These are phyloP conservation scores for Acipenser oxyrinchus DNA, from an alignment of 2,797 vertebrate species.

Conservation along the genomic window DNA sequence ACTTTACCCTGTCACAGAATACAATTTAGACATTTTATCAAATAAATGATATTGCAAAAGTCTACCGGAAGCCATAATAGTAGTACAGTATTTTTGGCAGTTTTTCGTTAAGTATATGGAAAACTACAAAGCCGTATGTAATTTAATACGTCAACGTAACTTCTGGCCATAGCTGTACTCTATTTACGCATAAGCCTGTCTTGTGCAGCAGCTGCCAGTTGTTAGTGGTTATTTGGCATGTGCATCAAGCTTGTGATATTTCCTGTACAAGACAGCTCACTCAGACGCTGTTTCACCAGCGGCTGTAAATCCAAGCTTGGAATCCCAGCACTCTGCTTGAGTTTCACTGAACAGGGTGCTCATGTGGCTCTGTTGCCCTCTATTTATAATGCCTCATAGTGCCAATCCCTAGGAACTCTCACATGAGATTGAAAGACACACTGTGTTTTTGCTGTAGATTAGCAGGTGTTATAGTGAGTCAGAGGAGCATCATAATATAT, in stretches of 20 bases:
- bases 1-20: too few relatives aligned
- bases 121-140: too few relatives aligned
- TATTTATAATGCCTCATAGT: background rate
- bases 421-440: background rate
- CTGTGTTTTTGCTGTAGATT: background rate
- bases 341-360: conserved; percentile 11
- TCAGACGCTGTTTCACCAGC: conserved; percentile 18
- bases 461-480: too few relatives aligned
- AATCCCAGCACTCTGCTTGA: background rate
- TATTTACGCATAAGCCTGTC: background rate
- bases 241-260: conserved; percentile 11
- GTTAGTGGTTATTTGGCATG: background rate
- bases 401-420: background rate
- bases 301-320: conserved; percentile 9
- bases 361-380: background rate
- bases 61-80: too few relatives aligned
- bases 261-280: conserved; percentile 15
- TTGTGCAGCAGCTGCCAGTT: conserved; percentile 5
- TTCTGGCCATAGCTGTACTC: background rate
- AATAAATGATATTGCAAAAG: too few relatives aligned
- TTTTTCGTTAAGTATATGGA: too few relatives aligned
- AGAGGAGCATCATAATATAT: background rate
- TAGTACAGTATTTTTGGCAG: too few relatives aligned
- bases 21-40: too few relatives aligned
- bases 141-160: too few relatives aligned